These are phyloP conservation scores for Rhinichthys osculus DNA, from an alignment of 2,797 vertebrate genomes.

Conservation along the genomic window DNA sequence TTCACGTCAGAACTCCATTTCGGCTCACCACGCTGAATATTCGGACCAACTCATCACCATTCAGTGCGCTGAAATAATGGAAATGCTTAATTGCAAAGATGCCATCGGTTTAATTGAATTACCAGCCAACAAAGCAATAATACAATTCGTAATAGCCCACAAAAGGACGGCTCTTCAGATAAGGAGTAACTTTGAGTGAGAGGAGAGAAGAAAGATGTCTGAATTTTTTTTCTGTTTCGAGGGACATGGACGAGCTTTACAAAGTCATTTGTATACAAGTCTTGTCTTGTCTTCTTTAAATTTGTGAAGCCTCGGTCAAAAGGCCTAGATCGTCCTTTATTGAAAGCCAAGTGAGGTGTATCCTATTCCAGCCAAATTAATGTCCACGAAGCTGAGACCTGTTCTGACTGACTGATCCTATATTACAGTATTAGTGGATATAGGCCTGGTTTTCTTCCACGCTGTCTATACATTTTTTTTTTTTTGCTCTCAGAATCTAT, in stretches of 20 bases:
- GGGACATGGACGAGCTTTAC: constrained; percentile 43
- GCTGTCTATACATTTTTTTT: not conserved
- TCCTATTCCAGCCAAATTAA: constrained; percentile 68
- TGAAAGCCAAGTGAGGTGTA: constrained; percentile 67
- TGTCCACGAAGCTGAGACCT: constrained; percentile 53
- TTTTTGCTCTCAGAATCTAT: not conserved
- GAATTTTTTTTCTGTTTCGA: constrained; percentile 18
- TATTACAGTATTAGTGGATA: constrained; percentile 56
- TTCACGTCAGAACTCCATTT: constrained; percentile 71
- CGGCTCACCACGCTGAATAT: constrained; percentile 71
- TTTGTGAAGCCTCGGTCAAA: constrained; percentile 27
- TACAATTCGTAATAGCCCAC: constrained; percentile 53
- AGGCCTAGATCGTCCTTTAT: constrained; percentile 61
- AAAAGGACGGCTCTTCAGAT: constrained; percentile 53
- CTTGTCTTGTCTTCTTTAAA: constrained; percentile 43
- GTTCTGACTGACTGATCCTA: constrained; percentile 45
- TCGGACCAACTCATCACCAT: constrained; percentile 66
- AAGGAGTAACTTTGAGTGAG: constrained; percentile 50
- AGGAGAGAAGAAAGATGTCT: constrained; percentile 42
- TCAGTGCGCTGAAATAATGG: constrained; percentile 70
- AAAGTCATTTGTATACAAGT: constrained; percentile 48
- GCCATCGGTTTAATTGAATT: constrained; percentile 84
- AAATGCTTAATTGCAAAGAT: constrained; percentile 82
- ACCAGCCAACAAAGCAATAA: constrained; percentile 68
- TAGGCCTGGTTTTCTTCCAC: constrained; percentile 57